phyloP scores from a whole-genome alignment of 2,113 vertebrate species.

The Lipophrys pholis region DNA sequence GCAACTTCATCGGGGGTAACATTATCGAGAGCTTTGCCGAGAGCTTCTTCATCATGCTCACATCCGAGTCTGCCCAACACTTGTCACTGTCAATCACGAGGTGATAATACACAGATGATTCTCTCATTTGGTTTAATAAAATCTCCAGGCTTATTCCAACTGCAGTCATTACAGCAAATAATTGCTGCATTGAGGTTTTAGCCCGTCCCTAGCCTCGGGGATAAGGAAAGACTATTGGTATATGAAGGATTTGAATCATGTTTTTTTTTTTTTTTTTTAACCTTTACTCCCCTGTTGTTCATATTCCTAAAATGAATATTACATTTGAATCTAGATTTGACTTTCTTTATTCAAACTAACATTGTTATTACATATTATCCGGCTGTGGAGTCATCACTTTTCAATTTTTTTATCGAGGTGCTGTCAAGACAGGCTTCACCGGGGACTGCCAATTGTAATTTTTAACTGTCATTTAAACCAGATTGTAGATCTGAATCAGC shows the following conservation, averaged over 20 bases:
- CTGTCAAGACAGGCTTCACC: constrained; percentile 93
- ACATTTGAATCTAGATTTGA: constrained; percentile 93
- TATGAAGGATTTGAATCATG: constrained; percentile 88
- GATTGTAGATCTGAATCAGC: constrained; percentile 89
- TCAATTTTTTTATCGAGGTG: constrained; percentile 90
- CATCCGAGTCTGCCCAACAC: constrained; percentile 90
- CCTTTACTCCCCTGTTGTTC: constrained; percentile 93
- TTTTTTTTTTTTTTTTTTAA: constrained; percentile 85
- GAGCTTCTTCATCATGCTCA: constrained; percentile 94
- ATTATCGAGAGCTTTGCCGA: constrained; percentile 97
- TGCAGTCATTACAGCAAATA: constrained; percentile 98
- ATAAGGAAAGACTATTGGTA: constrained; percentile 94
- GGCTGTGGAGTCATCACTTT: constrained; percentile 95
- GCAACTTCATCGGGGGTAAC: constrained; percentile 98
- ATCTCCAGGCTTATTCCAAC: constrained; percentile 98
- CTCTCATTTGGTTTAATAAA: constrained; percentile 99
- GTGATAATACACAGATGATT: constrained; percentile 98
- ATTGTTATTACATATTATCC: constrained; percentile 99
- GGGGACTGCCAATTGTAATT: constrained; percentile 91
- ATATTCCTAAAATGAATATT: constrained; percentile 99
- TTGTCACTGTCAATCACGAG: constrained; percentile 99
- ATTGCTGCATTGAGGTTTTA: constrained; percentile 96
- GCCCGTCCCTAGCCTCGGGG: constrained; percentile 94
- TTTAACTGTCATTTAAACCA: constrained; percentile 96
- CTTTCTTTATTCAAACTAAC: constrained; percentile 97